phyloP scores from a whole-genome alignment of 2,797 vertebrate species.

The Spea hammondii region DNA sequence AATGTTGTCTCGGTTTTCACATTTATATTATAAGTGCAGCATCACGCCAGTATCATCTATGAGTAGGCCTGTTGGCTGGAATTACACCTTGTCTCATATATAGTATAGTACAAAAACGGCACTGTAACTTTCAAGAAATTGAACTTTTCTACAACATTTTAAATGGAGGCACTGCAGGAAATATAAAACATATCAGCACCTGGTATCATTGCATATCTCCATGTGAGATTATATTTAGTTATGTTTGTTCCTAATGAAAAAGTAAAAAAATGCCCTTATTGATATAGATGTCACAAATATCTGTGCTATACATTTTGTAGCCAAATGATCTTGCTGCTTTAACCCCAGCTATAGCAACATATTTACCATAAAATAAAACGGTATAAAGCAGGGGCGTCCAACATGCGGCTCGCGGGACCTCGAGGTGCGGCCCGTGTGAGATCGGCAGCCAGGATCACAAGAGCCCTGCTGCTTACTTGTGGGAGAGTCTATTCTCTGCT shows the following conservation, averaged over 20 bases:
- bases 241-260: slow-evolving; percentile 30
- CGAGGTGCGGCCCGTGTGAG: too few relatives aligned
- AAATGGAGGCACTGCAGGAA: slow-evolving; percentile 9
- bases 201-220: slow-evolving; percentile 36
- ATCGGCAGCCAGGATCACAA: too few relatives aligned
- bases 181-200: slow-evolving; percentile 37
- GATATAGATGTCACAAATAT: slow-evolving; percentile 23
- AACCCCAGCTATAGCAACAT: slow-evolving; percentile 7
- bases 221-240: slow-evolving; percentile 32
- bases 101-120: too few relatives aligned
- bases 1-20: not conserved
- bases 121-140: slow-evolving; percentile 1
- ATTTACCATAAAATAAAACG: too few relatives aligned
- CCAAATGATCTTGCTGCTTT: slow-evolving; percentile 26
- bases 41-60: too few relatives aligned
- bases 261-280: slow-evolving; percentile 8
- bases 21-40: too few relatives aligned
- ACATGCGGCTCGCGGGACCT: too few relatives aligned
- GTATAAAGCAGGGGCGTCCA: too few relatives aligned
- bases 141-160: not conserved
- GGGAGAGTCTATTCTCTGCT: too few relatives aligned
- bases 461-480: too few relatives aligned
- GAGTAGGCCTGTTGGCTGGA: too few relatives aligned
- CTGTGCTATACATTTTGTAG: slow-evolving; percentile 30
- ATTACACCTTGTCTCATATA: too few relatives aligned